phyloP scores from a whole-genome alignment of 1,140 invertebrate species.

The Eumaeus atala region DNA sequence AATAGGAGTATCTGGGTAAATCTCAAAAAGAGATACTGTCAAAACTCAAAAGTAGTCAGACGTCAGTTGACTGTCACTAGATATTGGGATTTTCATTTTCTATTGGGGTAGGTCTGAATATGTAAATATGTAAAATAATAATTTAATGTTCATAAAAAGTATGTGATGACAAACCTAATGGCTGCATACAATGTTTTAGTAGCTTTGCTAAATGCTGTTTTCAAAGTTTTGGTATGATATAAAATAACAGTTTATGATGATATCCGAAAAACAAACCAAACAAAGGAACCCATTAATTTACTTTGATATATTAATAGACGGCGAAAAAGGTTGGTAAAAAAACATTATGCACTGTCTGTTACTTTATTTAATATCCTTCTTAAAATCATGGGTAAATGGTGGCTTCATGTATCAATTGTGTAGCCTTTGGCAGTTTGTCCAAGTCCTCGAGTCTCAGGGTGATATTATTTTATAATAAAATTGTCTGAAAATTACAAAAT shows the following conservation, averaged over 20 bases:
- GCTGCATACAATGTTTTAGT: too few species aligned
- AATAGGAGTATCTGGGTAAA: neutral
- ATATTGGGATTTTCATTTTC: neutral
- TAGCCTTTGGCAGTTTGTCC: too few species aligned
- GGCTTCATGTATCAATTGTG: too few species aligned
- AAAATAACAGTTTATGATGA: constrained; percentile 27
- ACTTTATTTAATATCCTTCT: too few species aligned
- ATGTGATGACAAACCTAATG: too few species aligned
- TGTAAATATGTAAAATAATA: constrained; percentile 13
- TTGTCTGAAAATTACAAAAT: too few species aligned
- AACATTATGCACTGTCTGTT: neutral
- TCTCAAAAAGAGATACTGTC: neutral
- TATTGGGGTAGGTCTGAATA: neutral
- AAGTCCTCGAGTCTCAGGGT: too few species aligned
- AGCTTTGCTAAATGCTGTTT: too few species aligned
- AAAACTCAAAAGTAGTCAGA: neutral
- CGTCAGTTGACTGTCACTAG: neutral
- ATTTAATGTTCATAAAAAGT: neutral
- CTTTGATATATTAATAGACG: constrained; percentile 61
- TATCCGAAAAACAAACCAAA: constrained; percentile 35
- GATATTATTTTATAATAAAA: too few species aligned
- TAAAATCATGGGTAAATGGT: too few species aligned
- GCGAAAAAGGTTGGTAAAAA: constrained; percentile 48
- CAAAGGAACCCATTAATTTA: constrained; percentile 61
- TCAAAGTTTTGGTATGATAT: too few species aligned